A percentile compares a stretch with the other conserved stretches of the same genome.
phyloP scores from a whole-genome alignment of 2,797 vertebrate species.

The Acanthopagrus latus region DNA sequence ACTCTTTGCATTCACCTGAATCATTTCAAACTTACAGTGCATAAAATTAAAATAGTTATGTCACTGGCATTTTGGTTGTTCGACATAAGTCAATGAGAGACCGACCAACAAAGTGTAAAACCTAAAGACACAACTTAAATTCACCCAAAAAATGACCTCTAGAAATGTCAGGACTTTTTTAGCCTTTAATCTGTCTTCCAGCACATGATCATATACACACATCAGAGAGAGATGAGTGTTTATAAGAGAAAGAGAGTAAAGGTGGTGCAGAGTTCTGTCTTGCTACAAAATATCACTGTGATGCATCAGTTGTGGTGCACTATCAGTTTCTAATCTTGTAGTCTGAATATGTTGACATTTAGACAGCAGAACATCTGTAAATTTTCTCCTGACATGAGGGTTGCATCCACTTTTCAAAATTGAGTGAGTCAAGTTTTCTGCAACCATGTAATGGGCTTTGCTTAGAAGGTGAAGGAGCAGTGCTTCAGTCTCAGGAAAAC shows the following conservation, averaged over 20 bases:
- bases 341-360: neutral
- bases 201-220: neutral
- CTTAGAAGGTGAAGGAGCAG: neutral
- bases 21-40: neutral
- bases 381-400: neutral
- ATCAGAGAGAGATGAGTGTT: neutral
- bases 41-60: neutral
- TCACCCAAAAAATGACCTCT: neutral
- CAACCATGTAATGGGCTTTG: neutral
- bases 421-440: too few species aligned
- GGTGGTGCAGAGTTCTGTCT: neutral
- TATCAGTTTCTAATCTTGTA: neutral
- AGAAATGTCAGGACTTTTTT: neutral
- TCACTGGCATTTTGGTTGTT: neutral
- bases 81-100: neutral
- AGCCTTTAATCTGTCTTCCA: neutral
- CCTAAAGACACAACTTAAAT: neutral
- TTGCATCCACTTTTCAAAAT: neutral
- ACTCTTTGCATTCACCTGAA: neutral
- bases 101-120: neutral
- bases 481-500: neutral
- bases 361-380: neutral
- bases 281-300: neutral
- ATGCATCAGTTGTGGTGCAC: neutral
- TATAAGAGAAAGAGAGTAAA: neutral